A percentile compares a stretch with the other conserved stretches of the same genome.
These are phyloP conservation scores for Pandion haliaetus DNA, from an alignment of 2,113 vertebrate species.

Conservation along the genomic window DNA sequence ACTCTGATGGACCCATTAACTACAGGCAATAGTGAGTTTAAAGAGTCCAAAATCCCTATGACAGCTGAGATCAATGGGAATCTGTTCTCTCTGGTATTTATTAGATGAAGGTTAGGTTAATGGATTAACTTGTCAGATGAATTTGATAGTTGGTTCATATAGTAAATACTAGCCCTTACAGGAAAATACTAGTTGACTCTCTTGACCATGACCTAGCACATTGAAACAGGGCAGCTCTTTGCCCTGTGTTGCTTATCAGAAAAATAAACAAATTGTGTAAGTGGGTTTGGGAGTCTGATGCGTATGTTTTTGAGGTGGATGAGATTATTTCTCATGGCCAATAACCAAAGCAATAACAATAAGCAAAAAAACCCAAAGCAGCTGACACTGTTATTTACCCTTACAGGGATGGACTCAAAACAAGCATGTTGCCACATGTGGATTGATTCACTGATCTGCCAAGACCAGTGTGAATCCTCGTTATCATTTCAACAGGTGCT, in stretches of 20 bases:
- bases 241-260: background rate
- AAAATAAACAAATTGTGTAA: background rate
- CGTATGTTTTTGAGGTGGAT: background rate
- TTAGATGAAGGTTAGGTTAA: conserved; percentile 30
- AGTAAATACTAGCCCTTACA: background rate
- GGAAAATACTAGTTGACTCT: background rate
- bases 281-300: background rate
- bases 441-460: background rate
- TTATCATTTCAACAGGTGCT: background rate
- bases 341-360: background rate
- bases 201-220: background rate
- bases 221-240: background rate
- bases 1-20: conserved; percentile 4
- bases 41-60: background rate
- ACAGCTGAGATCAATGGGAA: conserved; percentile 34
- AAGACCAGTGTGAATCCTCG: background rate
- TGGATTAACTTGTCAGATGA: conserved; percentile 37
- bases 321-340: background rate
- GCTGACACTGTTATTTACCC: background rate
- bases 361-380: background rate
- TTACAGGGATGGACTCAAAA: background rate
- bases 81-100: conserved; percentile 21
- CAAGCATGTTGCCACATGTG: background rate
- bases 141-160: background rate
- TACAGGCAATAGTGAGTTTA: background rate